Evolutionary conservation across 2,888 invertebrate species (phyloP), one percentile per base, ranked within the genome.

Genomic region (Lydus trimaculatus): DNA sequence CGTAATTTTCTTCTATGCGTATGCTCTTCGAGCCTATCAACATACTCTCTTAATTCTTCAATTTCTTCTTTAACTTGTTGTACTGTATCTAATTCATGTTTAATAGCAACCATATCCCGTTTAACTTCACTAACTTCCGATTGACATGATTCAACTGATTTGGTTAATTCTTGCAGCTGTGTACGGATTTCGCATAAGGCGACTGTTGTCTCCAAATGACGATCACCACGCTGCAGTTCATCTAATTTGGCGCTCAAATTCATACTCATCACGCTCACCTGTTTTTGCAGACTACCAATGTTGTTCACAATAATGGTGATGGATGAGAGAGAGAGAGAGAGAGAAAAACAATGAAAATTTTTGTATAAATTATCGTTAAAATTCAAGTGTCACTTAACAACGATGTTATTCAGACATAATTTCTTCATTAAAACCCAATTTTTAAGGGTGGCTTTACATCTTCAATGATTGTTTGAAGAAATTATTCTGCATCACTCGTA

Each of bases 241-340:
- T 96, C 96, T 90, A 96, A 90, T 90, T 96, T 95, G 84, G 94
- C 93, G 87, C 93, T 92, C 89, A 96, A 91, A 91, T 95, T 96
- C 94, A 95, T 95, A 89, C 95, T 96, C 96, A 96, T 96, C 90
- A 96, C 95, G 91, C 94, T 93, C 91, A 96, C 95, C 93, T 96
- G 96, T 91, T 95, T 94, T 91, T 96, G 96, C 90, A 96, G 94
- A 92, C 96, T 96, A 11, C 11, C 5, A 3, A 20, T n/a, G n/a
- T 48, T 20, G 48, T 48, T 48, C 11, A 20, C 20, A 48, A 11
- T 9, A 48, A 11, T n/a, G n/a, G 7, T n/a, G n/a, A 15, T 36
- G 15, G 36, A 15, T 13, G 36, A 11, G 7, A 20, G 39, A 20
- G 20, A 48, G 39, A 20, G 20, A 48, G n/a, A n/a, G n/a, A n/a